Conservation (phyloP, 2,888 invertebrate genomes). For the Endomychus coccineus region DNA sequence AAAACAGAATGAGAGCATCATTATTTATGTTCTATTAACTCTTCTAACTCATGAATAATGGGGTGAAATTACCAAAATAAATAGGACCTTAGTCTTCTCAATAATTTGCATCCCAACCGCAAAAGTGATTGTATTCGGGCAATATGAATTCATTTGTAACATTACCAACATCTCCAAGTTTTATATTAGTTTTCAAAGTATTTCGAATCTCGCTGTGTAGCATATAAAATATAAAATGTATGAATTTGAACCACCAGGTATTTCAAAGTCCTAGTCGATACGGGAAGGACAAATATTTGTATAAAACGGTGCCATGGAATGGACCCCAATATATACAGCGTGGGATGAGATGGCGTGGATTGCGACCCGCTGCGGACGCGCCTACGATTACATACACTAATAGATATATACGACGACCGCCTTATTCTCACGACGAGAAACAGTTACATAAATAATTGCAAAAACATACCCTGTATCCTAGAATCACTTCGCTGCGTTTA, state of each 20-base stretch:
- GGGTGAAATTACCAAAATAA: too few relatives aligned
- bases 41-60: too few relatives aligned
- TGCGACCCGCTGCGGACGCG: constrained; percentile 34
- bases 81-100: too few relatives aligned
- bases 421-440: constrained; percentile 40
- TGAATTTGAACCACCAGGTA: constrained; percentile 27
- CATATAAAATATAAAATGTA: too few relatives aligned
- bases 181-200: too few relatives aligned
- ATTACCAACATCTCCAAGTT: too few relatives aligned
- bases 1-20: too few relatives aligned
- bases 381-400: constrained; percentile 28
- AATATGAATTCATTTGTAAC: too few relatives aligned
- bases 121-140: too few relatives aligned
- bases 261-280: constrained; percentile 33
- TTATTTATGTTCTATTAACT: too few relatives aligned
- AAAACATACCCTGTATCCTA: constrained; percentile 93
- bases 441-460: constrained; percentile 74
- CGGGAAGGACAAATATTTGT: constrained; percentile 26
- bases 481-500: constrained; percentile 64
- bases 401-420: constrained; percentile 34
- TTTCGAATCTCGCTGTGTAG: too few relatives aligned
- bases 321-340: constrained; percentile 44
- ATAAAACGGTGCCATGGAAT: constrained; percentile 40
- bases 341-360: constrained; percentile 28
- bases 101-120: too few relatives aligned